Base-by-base conservation (phyloP, 2,113 vertebrate genomes). In the Cricetomys ansorgei region DNA sequence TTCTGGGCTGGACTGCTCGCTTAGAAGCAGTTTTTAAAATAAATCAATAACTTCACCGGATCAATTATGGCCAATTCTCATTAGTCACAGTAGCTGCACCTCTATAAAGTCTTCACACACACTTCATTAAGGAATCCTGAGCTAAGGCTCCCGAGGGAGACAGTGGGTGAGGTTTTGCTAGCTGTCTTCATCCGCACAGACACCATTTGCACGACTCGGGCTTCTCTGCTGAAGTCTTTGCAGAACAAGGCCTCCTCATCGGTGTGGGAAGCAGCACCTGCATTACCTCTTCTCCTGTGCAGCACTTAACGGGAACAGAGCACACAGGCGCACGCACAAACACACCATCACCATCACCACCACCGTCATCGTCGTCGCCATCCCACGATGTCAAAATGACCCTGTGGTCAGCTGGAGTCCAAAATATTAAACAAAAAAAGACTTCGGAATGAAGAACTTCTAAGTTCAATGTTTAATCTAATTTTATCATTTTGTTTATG, bases 1-100 rank as follows among this genome's bases (percentile, higher is more conserved):
- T 59, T 55, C 70, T 84, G 50, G 57, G 21, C 12, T 81, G 83
- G 75, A 92, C 72, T 64, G 27, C 43, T 65, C 70, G 43, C 83
- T 75, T 85, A 88, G 62, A 92, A 79, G 50, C 37, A 1, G 0
- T 34, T 75, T 91, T 87, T 48, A 40, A 37, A 31, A 84, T 62
- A 85, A 91, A 72, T 76, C 88, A 84, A 45, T 67, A 81, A 45
- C n/a, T 76, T 50, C 2, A 85, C 40, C 43, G n/a, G 83, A 27
- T 67, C 76, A 62, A 73, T 69, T 90, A 59, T 21, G 9, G 31
- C 75, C 6, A 10, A 43, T 73, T 94, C 62, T 70, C 86, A 65
- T 88, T 77, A 77, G 48, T 80, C 53, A 29, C 19, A 31, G 48
- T 65, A 59, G 67, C 77, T 50, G 48, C 11, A 23, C 17, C 31